A percentile compares a stretch with the other conserved stretches of the same genome.
Conservation (phyloP, 2,888 invertebrate species). For the Drosophila tanythrix region DNA sequence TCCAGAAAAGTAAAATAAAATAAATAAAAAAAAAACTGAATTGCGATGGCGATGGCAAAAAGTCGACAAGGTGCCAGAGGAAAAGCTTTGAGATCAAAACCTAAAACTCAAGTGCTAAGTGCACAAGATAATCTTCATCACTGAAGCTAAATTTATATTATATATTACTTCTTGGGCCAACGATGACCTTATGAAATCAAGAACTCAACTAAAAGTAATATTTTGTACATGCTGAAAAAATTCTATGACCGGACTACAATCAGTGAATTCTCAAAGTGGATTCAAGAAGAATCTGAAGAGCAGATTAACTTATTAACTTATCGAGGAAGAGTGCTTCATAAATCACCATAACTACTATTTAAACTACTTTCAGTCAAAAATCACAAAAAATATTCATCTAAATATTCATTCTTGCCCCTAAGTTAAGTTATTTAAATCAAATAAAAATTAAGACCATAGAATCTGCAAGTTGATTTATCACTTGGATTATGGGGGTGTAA, state of each 20-base stretch:
- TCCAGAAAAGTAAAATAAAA: constrained; percentile 61
- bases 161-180: not conserved
- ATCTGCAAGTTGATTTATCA: not conserved
- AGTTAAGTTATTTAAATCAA: not conserved
- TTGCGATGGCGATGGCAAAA: constrained; percentile 34
- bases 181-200: not conserved
- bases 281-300: not conserved
- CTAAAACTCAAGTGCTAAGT: constrained; percentile 23
- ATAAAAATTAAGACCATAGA: not conserved
- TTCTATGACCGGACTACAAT: not conserved
- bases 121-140: constrained; percentile 25
- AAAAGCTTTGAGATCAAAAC: constrained; percentile 38
- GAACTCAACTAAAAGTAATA: not conserved
- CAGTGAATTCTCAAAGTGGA: not conserved
- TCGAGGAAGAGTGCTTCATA: not conserved
- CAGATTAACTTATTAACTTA: not conserved
- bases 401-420: not conserved
- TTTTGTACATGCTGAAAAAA: not conserved
- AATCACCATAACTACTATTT: not conserved
- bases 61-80: constrained; percentile 44
- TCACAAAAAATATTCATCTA: not conserved
- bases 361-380: not conserved
- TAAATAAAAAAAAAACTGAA: constrained; percentile 37
- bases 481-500: not conserved
- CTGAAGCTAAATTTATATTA: constrained; percentile 3